Evolutionary conservation across 2,113 vertebrate species (phyloP).

Genomic region (Atlantisia rogersi): DNA sequence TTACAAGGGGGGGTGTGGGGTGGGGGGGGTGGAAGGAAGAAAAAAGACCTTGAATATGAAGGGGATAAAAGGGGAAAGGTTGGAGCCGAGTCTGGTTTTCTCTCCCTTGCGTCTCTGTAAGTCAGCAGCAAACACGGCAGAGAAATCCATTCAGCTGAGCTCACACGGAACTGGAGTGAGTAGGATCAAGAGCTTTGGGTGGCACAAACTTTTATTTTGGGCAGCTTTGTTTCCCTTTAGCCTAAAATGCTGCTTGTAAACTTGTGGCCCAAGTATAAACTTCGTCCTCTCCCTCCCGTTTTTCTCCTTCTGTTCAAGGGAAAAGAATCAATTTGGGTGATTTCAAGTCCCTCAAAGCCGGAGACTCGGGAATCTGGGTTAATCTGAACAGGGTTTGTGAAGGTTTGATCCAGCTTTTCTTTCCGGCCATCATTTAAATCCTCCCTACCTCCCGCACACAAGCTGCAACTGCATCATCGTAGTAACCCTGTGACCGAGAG

Average conservation of each 20-base stretch:
- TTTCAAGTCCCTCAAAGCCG: background rate
- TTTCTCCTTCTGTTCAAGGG: background rate
- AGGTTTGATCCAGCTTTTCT: slow-evolving; percentile 56
- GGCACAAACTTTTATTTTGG: background rate
- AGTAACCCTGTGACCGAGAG: slow-evolving; percentile 67
- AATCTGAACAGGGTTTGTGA: slow-evolving; percentile 21
- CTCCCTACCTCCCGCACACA: background rate
- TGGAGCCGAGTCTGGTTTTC: background rate
- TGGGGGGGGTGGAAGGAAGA: background rate
- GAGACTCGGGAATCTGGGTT: slow-evolving; percentile 26
- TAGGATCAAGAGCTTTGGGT: background rate
- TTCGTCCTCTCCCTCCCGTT: background rate
- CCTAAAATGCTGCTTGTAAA: background rate
- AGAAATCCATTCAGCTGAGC: background rate
- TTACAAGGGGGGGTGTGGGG: background rate
- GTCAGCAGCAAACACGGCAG: background rate
- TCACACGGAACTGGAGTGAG: background rate
- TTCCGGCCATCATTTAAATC: slow-evolving; percentile 49
- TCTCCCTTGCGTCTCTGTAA: background rate
- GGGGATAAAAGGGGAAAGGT: background rate
- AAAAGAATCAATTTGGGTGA: background rate
- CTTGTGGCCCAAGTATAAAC: background rate
- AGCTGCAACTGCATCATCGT: slow-evolving; percentile 40
- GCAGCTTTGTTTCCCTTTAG: background rate
- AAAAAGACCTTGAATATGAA: background rate